Conservation (phyloP, 2,888 invertebrate genomes). For the Drosophila quasianomalipes region DNA sequence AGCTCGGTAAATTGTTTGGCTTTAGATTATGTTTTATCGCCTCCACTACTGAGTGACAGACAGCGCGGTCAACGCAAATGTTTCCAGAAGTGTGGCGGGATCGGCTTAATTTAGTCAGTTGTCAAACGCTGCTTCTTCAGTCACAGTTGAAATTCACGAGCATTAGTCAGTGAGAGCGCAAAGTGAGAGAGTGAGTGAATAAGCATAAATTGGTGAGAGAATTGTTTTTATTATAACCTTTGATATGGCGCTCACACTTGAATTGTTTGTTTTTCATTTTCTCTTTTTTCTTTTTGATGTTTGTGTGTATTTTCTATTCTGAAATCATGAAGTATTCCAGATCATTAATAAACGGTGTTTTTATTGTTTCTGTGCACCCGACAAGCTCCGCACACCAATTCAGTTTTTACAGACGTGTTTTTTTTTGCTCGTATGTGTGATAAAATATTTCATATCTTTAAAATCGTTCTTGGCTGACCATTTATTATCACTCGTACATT, state of each 20-base stretch:
- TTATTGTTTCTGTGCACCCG: slow-evolving; percentile 8
- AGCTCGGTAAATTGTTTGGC: slow-evolving; percentile 30
- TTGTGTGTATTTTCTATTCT: slow-evolving; percentile 40
- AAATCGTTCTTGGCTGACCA: slow-evolving; percentile 9
- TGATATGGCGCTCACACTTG: slow-evolving; percentile 22
- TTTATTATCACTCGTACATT: slow-evolving; percentile 21
- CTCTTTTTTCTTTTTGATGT: background rate
- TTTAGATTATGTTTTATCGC: slow-evolving; percentile 59
- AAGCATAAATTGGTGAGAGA: slow-evolving; percentile 64
- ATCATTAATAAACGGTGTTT: slow-evolving; percentile 25
- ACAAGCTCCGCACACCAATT: slow-evolving; percentile 10
- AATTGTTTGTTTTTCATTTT: slow-evolving; percentile 26
- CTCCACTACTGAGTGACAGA: slow-evolving; percentile 31
- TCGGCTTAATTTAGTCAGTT: slow-evolving; percentile 62
- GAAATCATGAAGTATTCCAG: slow-evolving; percentile 33
- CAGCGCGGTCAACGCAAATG: slow-evolving; percentile 60
- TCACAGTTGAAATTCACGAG: slow-evolving; percentile 32
- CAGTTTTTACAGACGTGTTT: background rate
- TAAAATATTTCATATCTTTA: slow-evolving; percentile 20
- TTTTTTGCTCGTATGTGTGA: slow-evolving; percentile 1
- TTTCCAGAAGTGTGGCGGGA: slow-evolving; percentile 49
- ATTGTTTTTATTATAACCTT: slow-evolving; percentile 36
- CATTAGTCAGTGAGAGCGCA: background rate
- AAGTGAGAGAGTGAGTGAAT: slow-evolving; percentile 24
- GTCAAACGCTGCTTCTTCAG: slow-evolving; percentile 46